Evolutionary conservation across 2,797 vertebrate genomes (phyloP).

Genomic region (Periophthalmus magnuspinnatus): DNA sequence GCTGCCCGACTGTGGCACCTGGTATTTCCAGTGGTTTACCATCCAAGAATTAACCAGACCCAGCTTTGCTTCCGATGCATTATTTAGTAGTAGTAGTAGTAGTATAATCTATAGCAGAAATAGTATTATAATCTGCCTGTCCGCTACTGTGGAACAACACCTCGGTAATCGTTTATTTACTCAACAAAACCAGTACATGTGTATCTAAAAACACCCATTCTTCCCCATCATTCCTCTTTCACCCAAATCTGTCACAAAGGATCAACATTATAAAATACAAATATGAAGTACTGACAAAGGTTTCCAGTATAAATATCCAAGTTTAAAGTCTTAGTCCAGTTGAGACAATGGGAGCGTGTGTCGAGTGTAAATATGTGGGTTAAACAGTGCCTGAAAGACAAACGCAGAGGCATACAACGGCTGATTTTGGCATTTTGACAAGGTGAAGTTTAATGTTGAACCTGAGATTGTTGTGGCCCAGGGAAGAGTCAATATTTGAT

Average conservation of each 20-base stretch:
- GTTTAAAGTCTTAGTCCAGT: background rate
- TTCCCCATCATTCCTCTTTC: background rate
- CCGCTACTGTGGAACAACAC: no score
- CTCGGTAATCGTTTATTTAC: background rate
- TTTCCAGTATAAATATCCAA: background rate
- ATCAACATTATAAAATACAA: no score
- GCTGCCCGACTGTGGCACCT: no score
- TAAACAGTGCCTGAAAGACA: background rate
- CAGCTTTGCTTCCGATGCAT: no score
- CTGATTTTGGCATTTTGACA: no score
- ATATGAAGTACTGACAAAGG: no score
- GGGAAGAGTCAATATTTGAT: background rate
- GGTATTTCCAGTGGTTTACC: no score
- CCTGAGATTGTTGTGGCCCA: background rate
- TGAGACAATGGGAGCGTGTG: background rate
- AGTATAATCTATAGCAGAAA: no score
- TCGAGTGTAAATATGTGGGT: background rate
- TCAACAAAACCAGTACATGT: background rate
- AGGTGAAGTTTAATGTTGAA: constrained; percentile 1
- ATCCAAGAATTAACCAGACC: no score
- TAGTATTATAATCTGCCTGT: no score
- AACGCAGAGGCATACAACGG: background rate
- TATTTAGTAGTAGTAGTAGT: no score
- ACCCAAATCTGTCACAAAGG: background rate
- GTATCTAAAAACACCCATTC: background rate